These are phyloP conservation scores for Ascaphus truei DNA, from an alignment of 2,113 vertebrate genomes.

Conservation along the genomic window DNA sequence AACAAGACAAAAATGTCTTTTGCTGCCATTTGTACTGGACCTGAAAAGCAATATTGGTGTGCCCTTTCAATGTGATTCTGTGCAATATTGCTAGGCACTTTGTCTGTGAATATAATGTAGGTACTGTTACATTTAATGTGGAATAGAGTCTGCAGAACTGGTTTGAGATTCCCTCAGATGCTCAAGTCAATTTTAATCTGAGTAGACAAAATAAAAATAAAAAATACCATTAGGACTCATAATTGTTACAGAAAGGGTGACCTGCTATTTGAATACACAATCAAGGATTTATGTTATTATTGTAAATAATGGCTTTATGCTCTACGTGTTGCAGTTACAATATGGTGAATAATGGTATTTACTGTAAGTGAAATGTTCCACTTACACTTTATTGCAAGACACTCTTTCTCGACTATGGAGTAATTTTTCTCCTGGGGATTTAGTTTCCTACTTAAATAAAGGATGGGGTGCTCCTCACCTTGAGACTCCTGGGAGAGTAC, in stretches of 20 bases:
- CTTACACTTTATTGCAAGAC: too few relatives aligned
- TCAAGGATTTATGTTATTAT: too few relatives aligned
- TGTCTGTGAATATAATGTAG: not conserved
- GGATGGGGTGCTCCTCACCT: too few relatives aligned
- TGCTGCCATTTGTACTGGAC: slow-evolving; percentile 13
- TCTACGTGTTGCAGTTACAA: too few relatives aligned
- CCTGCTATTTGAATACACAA: too few relatives aligned
- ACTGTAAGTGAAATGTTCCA: too few relatives aligned
- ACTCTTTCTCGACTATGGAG: too few relatives aligned
- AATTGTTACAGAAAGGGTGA: not conserved
- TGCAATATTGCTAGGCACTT: not conserved
- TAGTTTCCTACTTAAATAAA: too few relatives aligned
- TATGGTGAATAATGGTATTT: too few relatives aligned
- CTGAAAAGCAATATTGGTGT: slow-evolving; percentile 24
- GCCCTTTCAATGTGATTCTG: slow-evolving; percentile 20
- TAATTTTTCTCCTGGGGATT: too few relatives aligned
- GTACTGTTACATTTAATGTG: not conserved
- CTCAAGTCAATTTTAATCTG: not conserved
- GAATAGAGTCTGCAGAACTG: not conserved
- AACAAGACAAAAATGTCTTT: slow-evolving; percentile 36
- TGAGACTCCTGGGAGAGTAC: too few relatives aligned
- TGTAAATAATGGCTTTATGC: too few relatives aligned
- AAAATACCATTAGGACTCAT: not conserved
- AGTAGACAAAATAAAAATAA: not conserved
- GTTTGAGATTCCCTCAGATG: not conserved